phyloP scores from a whole-genome alignment of 2,888 invertebrate genomes.

The Cactoblastis cactorum region DNA sequence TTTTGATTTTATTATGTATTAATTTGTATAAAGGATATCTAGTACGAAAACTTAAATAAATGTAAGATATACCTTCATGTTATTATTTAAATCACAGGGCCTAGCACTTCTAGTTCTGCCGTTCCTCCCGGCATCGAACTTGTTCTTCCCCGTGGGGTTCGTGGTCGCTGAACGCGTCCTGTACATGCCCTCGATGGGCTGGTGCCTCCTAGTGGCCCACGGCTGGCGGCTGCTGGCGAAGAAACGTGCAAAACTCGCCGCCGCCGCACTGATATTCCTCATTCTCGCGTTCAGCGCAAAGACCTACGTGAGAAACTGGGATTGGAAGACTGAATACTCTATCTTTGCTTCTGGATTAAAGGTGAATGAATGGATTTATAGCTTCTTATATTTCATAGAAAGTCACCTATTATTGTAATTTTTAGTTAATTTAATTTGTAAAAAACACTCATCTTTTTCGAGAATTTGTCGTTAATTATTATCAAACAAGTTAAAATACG shows the following conservation, averaged over 20 bases:
- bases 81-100: constrained; percentile 78
- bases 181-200: constrained; percentile 98
- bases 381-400: too few species aligned
- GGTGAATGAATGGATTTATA: too few species aligned
- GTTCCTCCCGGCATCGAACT: constrained; percentile 96
- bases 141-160: constrained; percentile 98
- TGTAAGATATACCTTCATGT: too few species aligned
- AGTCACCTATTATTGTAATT: too few species aligned
- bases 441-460: too few species aligned
- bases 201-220: constrained; percentile 94
- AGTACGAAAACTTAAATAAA: too few species aligned
- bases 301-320: constrained; percentile 92
- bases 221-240: constrained; percentile 87
- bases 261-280: constrained; percentile 84
- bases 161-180: constrained; percentile 97
- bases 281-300: constrained; percentile 90
- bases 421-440: too few species aligned
- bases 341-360: constrained; percentile 95
- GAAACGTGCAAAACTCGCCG: constrained; percentile 82
- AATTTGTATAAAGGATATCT: too few species aligned
- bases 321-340: constrained; percentile 96
- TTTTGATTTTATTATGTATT: too few species aligned
- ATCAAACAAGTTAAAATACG: too few species aligned
- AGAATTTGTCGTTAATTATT: too few species aligned
- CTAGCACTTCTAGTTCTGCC: constrained; percentile 92